phyloP scores from a whole-genome alignment of 2,113 vertebrate genomes.

The Oreochromis tanganicae region DNA sequence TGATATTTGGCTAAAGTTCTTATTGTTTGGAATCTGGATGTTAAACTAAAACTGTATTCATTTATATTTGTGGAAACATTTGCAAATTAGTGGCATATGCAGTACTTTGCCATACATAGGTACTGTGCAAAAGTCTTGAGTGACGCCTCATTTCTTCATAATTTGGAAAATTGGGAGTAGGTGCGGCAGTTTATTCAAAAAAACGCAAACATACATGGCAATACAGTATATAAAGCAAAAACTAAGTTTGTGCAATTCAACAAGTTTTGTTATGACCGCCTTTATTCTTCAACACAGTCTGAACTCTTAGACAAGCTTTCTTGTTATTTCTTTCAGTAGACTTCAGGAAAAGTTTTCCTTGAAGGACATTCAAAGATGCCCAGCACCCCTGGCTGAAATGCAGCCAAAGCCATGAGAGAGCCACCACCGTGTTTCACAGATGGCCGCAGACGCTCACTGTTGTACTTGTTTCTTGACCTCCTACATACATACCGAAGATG shows the following conservation, averaged over 20 bases:
- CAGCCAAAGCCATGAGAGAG: background rate
- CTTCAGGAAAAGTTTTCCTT: background rate
- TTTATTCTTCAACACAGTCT: background rate
- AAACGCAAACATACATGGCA: background rate
- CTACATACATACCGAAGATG: background rate
- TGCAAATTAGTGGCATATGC: background rate
- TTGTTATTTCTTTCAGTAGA: background rate
- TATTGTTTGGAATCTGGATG: background rate
- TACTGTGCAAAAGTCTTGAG: background rate
- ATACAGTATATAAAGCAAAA: background rate
- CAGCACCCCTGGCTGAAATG: background rate
- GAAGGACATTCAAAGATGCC: background rate
- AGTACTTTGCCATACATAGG: background rate
- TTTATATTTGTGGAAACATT: background rate
- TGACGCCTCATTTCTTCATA: background rate
- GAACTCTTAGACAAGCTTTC: background rate
- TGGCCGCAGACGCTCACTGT: background rate
- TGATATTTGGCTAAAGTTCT: background rate
- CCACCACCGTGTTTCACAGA: background rate
- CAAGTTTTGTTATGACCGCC: background rate
- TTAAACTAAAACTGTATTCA: background rate
- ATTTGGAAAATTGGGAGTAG: background rate
- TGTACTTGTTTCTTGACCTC: background rate
- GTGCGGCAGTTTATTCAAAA: background rate
- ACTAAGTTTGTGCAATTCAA: background rate